Evolutionary conservation across 2,888 invertebrate species (phyloP).

Genomic region (Neocrepidodera transversa): DNA sequence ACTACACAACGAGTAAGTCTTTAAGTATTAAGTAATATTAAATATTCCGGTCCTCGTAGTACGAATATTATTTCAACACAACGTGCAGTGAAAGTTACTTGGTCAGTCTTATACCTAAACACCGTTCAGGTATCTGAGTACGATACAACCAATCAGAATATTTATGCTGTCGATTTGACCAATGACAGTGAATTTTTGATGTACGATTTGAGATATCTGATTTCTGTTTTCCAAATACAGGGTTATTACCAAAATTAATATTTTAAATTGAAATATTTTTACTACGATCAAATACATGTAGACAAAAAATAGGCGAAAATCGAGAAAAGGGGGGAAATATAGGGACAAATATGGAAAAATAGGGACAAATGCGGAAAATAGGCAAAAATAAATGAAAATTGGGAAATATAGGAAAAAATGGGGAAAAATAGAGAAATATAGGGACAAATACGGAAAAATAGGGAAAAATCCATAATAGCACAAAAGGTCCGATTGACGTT

Average conservation of each 20-base stretch:
- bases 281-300: too few species aligned
- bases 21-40: background rate
- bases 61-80: slow-evolving; percentile 28
- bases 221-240: background rate
- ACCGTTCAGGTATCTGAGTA: slow-evolving; percentile 44
- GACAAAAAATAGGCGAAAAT: too few species aligned
- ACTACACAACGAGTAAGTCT: slow-evolving; percentile 6
- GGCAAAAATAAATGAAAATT: too few species aligned
- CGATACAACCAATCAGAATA: slow-evolving; percentile 39
- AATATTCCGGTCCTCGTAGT: slow-evolving; percentile 8
- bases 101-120: slow-evolving; percentile 44
- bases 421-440: too few species aligned
- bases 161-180: slow-evolving; percentile 33
- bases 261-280: too few species aligned
- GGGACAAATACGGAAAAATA: too few species aligned
- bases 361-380: too few species aligned
- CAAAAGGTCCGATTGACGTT: too few species aligned
- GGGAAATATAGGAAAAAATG: too few species aligned
- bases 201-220: slow-evolving; percentile 15
- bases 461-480: too few species aligned
- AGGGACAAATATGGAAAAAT: too few species aligned
- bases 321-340: too few species aligned
- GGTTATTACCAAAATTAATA: background rate
- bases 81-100: slow-evolving; percentile 37
- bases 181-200: slow-evolving; percentile 24